Evolutionary conservation across 2,113 vertebrate genomes (phyloP).

Genomic region (Hystrix brachyura): DNA sequence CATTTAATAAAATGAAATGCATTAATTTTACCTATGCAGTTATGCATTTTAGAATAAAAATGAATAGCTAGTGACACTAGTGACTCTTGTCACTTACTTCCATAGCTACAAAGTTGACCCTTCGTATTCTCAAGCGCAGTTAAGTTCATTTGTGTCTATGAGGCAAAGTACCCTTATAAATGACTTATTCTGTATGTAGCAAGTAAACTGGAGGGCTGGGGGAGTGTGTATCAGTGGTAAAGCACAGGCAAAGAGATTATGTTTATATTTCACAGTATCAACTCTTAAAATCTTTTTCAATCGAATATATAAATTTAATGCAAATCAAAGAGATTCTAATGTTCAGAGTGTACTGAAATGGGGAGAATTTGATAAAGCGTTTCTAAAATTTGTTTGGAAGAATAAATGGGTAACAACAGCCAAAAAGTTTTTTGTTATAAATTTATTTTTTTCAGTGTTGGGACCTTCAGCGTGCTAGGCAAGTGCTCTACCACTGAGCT

Average conservation of each 20-base stretch:
- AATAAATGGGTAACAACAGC: not conserved
- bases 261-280: not conserved
- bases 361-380: not conserved
- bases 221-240: not conserved
- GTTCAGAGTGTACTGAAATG: conserved; percentile 42
- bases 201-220: not conserved
- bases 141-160: conserved; percentile 24
- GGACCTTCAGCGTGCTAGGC: not conserved
- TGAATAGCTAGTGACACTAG: not conserved
- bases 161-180: not conserved
- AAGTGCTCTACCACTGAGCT: not conserved
- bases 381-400: conserved; percentile 60
- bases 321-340: conserved; percentile 41
- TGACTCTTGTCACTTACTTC: not conserved
- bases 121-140: not conserved
- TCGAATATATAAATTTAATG: conserved; percentile 8
- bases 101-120: conserved; percentile 8
- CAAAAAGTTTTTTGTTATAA: conserved; percentile 7
- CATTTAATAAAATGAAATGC: conserved; percentile 38
- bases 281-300: not conserved
- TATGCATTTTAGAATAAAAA: conserved; percentile 4
- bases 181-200: not conserved
- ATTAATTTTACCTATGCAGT: conserved; percentile 23
- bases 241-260: too few relatives aligned
- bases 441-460: not conserved